Percentiles rank a stretch among this genome's conserved stretches.
These are phyloP conservation scores for Penaeus chinensis DNA, from an alignment of 1,140 invertebrate genomes.

Conservation along the genomic window DNA sequence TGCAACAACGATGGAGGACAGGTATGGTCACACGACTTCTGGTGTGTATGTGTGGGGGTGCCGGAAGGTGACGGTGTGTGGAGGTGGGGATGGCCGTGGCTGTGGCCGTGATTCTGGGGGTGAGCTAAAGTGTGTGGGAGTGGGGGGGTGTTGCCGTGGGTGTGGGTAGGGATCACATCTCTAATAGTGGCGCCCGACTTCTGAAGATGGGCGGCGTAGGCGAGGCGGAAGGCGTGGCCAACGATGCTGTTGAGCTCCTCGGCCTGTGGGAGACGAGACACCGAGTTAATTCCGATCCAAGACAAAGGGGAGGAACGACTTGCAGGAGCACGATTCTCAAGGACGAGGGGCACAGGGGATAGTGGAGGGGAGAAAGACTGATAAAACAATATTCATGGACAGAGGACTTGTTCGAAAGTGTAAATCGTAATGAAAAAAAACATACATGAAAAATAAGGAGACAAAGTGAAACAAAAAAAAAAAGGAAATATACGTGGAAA, in stretches of 20 bases:
- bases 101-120: slow-evolving; percentile 27
- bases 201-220: slow-evolving; percentile 86
- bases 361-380: not conserved
- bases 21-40: slow-evolving; percentile 35
- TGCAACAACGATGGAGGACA: slow-evolving; percentile 31
- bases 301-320: not conserved
- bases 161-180: slow-evolving; percentile 56
- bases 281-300: not conserved
- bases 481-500: not conserved
- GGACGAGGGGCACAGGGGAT: not conserved
- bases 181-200: slow-evolving; percentile 65
- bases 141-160: slow-evolving; percentile 63
- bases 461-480: not conserved
- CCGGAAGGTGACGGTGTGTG: slow-evolving; percentile 52
- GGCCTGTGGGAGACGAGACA: slow-evolving; percentile 74
- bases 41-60: slow-evolving; percentile 36
- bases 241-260: slow-evolving; percentile 88
- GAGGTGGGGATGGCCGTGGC: slow-evolving; percentile 34
- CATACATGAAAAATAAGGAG: not conserved
- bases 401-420: not conserved
- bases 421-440: not conserved
- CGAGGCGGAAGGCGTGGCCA: slow-evolving; percentile 92
- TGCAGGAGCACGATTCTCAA: too few species aligned
- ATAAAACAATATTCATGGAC: not conserved
- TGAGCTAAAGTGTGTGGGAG: slow-evolving; percentile 38